Conservation (phyloP, 2,113 vertebrate genomes). For the Hylia prasina region DNA sequence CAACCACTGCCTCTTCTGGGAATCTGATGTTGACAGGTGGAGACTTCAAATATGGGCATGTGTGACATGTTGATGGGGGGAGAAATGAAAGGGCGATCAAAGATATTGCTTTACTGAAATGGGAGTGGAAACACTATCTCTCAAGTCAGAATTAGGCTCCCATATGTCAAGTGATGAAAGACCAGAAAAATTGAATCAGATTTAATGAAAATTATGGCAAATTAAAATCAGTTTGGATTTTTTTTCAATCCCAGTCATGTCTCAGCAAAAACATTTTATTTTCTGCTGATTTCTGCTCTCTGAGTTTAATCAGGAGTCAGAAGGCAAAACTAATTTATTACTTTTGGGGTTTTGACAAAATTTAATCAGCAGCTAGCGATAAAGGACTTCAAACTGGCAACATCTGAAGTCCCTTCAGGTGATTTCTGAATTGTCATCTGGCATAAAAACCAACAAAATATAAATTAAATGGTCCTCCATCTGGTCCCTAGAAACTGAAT, state of each 20-base stretch:
- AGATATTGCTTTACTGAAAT: slow-evolving; percentile 10
- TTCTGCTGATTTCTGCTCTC: background rate
- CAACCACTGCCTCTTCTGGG: background rate
- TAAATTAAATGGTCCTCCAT: background rate
- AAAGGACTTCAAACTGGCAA: slow-evolving; percentile 3
- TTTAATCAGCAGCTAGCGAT: background rate
- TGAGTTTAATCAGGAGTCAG: background rate
- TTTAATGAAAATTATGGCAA: background rate
- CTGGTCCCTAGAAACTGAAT: background rate
- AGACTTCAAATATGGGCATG: background rate
- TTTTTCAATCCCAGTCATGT: background rate
- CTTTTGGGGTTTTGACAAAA: background rate
- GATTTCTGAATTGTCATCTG: background rate
- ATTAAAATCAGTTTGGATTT: background rate
- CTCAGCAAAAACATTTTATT: background rate
- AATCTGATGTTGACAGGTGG: slow-evolving; percentile 40
- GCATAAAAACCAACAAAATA: background rate
- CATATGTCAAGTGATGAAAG: slow-evolving; percentile 23
- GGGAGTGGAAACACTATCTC: slow-evolving; percentile 34
- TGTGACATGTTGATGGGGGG: background rate
- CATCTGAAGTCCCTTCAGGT: background rate
- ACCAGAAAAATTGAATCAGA: background rate
- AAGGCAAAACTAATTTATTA: background rate
- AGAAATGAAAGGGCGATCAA: slow-evolving; percentile 31
- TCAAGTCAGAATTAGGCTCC: slow-evolving; percentile 42